Evolutionary conservation across 1,140 invertebrate species (phyloP).

Genomic region (Araneus ventricosus): DNA sequence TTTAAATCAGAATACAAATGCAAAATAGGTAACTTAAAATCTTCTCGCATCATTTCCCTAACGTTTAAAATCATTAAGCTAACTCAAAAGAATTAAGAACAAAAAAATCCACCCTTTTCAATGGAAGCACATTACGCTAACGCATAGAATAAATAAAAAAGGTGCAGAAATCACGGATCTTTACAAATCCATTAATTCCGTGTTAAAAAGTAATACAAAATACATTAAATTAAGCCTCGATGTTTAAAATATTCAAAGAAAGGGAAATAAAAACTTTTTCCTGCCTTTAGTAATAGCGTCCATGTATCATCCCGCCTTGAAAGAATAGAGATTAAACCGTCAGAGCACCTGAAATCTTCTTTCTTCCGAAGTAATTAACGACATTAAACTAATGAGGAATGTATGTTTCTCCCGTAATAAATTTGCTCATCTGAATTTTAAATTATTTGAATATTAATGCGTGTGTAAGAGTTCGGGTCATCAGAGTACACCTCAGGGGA

Average conservation of each 20-base stretch:
- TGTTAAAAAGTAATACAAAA: constrained; percentile 61
- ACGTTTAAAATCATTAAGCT: constrained; percentile 52
- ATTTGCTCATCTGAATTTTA: constrained; percentile 61
- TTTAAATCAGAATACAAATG: constrained; percentile 29
- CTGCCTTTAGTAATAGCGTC: neutral
- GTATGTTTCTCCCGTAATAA: constrained; percentile 20
- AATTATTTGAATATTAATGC: constrained; percentile 49
- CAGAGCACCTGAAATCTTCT: neutral
- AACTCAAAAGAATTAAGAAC: neutral
- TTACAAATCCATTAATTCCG: constrained; percentile 47
- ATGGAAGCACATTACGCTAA: too few relatives aligned
- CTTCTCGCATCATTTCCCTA: neutral
- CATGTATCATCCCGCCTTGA: constrained; percentile 18
- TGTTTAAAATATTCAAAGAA: constrained; percentile 36
- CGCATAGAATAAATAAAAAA: neutral
- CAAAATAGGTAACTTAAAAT: neutral
- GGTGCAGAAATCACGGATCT: neutral
- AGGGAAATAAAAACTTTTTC: neutral
- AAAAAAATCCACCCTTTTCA: neutral
- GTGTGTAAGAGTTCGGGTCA: neutral
- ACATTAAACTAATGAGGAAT: constrained; percentile 43
- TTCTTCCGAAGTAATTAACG: constrained; percentile 40
- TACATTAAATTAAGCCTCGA: constrained; percentile 35
- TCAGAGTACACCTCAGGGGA: neutral
- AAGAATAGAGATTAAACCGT: constrained; percentile 39